Evolutionary conservation across 2,113 vertebrate species (phyloP).

Genomic region (Trogon surrucura): DNA sequence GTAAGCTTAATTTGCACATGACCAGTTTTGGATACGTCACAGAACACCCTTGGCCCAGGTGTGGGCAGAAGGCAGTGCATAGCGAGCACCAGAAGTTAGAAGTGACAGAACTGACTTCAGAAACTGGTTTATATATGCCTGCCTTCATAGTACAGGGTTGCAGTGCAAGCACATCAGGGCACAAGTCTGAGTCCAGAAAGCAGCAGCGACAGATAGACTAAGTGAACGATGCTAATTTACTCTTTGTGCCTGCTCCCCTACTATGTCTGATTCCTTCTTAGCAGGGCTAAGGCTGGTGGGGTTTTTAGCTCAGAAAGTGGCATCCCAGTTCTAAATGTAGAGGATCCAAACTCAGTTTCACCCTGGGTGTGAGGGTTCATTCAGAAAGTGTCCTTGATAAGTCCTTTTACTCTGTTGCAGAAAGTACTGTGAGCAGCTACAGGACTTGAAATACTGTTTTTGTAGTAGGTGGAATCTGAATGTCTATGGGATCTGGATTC

Average conservation of each 20-base stretch:
- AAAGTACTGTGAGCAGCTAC: background rate
- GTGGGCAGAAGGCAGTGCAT: background rate
- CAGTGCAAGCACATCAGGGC: rapidly evolving
- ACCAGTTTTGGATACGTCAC: rapidly evolving
- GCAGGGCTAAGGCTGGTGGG: too few relatives aligned
- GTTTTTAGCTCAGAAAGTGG: background rate
- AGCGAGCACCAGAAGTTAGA: background rate
- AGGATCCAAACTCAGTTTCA: background rate
- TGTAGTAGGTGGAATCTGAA: background rate
- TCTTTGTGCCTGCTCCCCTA: background rate
- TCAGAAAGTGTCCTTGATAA: background rate
- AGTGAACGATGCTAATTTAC: rapidly evolving
- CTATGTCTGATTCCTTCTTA: rapidly evolving
- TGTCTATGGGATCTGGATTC: background rate
- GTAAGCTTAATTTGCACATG: rapidly evolving
- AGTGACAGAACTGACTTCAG: background rate
- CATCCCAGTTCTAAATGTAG: background rate
- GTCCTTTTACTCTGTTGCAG: background rate
- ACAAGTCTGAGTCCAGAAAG: background rate
- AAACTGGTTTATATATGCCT: background rate
- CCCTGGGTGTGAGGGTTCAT: background rate
- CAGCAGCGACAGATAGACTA: background rate
- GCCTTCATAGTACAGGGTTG: rapidly evolving
- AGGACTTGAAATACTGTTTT: background rate
- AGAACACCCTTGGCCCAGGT: background rate